Evolutionary conservation across 1,140 invertebrate genomes (phyloP), one percentile per base, ranked within the genome.

Genomic region (Drosophila tropicalis): DNA sequence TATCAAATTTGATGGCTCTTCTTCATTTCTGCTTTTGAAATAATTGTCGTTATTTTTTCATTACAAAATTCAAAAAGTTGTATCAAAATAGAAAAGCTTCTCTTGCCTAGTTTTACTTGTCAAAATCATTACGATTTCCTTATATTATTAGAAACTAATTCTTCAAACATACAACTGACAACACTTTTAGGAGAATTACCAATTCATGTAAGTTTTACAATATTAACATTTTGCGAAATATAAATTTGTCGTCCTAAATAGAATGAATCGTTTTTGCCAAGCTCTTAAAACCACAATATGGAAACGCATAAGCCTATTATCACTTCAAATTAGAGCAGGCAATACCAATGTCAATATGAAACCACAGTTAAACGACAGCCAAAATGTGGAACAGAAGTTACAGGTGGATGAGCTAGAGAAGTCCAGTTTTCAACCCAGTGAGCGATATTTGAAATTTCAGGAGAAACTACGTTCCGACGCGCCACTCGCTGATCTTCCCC

Each of bases 361-460:
- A 67, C 6, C 5, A 5, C 60, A 67, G 13, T 6, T 6, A 0
- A 44, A 54, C 6, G 39, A 13, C 2, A 1, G 3, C 3, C 12
- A 39, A 13, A 13, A 12, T 39, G 12, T 39, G 4, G 36, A 39
- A 5, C 3, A 39, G 3, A 13, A 39, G 1, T 4, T 13, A 39
- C 36, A 39, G 12, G 12, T 36, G 5, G 51, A 34, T 13, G 62
- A 7, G 5, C 9, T 1, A 51, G 15, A 6, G 5, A 56, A 67
- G 29, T 1, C 1, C 9, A 22, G 47, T 9, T 1, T 19, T 1
- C 54, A 62, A 17, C 82, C 60, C 1, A 87, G 80, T 41, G 54
- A 73, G 1, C 76, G 83, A 4, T 87, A 89, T 55, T 58, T 74
- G 4, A 71, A 74, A 39, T 87, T 87, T 60, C 72, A 81, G 67